These are phyloP conservation scores for Dendrocopos noguchii DNA, from an alignment of 2,113 vertebrate species.

Conservation along the genomic window DNA sequence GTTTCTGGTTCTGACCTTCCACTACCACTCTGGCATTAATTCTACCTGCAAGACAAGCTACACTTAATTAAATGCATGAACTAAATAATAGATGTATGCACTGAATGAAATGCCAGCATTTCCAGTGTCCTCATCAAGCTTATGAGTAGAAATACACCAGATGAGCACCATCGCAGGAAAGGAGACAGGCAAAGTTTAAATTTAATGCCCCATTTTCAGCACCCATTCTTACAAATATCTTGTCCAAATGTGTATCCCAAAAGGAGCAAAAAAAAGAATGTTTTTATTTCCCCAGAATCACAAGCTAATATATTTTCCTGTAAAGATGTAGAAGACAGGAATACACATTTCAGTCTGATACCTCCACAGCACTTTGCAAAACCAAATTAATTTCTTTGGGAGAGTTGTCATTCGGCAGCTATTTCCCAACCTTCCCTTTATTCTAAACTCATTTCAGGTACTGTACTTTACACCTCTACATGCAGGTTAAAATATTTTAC, in stretches of 20 bases:
- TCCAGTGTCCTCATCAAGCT: background rate
- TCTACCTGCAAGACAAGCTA: background rate
- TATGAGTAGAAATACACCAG: background rate
- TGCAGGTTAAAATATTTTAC: constrained; percentile 47
- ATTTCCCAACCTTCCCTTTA: background rate
- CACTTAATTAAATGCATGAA: accelerated
- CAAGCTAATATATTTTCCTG: background rate
- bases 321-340: background rate
- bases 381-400: constrained; percentile 6
- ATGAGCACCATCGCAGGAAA: background rate
- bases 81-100: background rate
- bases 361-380: background rate
- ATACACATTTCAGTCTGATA: background rate
- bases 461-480: constrained; percentile 4
- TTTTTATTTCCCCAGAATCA: background rate
- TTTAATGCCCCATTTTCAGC: background rate
- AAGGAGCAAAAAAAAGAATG: background rate
- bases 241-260: background rate
- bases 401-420: background rate
- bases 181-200: background rate
- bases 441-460: background rate
- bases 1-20: background rate
- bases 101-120: background rate
- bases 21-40: background rate
- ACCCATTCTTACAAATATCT: background rate